phyloP scores from a whole-genome alignment of 2,113 vertebrate species.

The Psilopsiagon aurifrons region DNA sequence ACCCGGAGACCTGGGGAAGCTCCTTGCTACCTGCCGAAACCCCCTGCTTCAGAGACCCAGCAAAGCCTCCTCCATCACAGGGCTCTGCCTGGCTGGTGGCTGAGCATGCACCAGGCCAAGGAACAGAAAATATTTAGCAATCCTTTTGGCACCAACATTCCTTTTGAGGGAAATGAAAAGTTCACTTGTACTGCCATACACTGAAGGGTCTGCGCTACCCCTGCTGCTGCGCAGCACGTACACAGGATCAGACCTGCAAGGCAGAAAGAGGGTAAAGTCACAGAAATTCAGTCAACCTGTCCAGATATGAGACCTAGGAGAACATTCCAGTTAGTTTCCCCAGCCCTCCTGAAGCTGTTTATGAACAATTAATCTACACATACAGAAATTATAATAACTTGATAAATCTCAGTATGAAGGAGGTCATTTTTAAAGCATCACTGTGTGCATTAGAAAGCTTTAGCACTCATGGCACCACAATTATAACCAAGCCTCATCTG shows the following conservation, averaged over 20 bases:
- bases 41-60: not conserved
- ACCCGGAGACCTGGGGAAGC: not conserved
- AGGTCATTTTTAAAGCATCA: constrained; percentile 5
- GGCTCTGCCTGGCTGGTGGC: not conserved
- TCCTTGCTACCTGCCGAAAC: not conserved
- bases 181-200: not conserved
- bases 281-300: not conserved
- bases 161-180: not conserved
- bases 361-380: not conserved
- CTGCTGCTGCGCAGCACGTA: not conserved
- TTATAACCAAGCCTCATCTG: not conserved
- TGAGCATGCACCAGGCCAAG: not conserved
- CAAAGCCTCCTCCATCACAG: not conserved
- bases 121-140: not conserved
- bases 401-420: not conserved
- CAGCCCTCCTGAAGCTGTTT: not conserved
- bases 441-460: not conserved
- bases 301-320: not conserved
- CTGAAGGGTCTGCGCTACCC: not conserved
- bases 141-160: not conserved
- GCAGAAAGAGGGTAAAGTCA: not conserved
- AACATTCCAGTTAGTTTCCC: not conserved
- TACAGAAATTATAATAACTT: not conserved
- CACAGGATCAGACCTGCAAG: not conserved
- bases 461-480: not conserved